Evolutionary conservation across 2,113 vertebrate genomes (phyloP), one percentile per base, ranked within the genome.

Genomic region (Glaucidium brasilianum): DNA sequence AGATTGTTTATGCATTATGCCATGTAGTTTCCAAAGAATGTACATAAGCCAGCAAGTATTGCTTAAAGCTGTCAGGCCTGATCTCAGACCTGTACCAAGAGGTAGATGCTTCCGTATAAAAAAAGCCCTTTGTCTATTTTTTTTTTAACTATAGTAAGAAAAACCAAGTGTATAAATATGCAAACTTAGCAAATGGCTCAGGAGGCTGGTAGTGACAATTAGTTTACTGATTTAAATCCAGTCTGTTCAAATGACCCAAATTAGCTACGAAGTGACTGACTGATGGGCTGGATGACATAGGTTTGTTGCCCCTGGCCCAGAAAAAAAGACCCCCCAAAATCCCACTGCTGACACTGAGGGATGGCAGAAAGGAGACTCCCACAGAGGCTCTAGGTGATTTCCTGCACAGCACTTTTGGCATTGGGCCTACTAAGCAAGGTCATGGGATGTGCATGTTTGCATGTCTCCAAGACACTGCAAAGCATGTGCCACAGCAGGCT

Each of bases 221-320:
- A 14, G 17, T 58, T 90, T 64, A 52, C 64, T 21, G 47, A 88
- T 92, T 94, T 87, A 82, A 85, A 91, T 63, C 49, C 55, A 90
- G 7, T 19, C 21, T 63, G 35, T 67, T 75, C 67, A 79, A 82
- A 72, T 30, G 43, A 64, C 26, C 19, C 8, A 47, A 72, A 78
- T 63, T 84, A 88, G 76, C 12, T 52, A 55, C 27, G 6, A 53
- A 63, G 34, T 34, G 32, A 50, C 22, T 18, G 30, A n/a, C 39
- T 85, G 74, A 34, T 16, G 10, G 59, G 7, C 62, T 85, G 32
- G 3, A 12, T 75, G 53, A 53, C 25, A 47, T 19, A 27, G 27
- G 21, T 58, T 93, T 81, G 37, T 35, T 83, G 32, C 6, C 29
- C 26, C 67, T 71, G 45, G 26, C 63, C 49, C 6, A 6, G 43